Evolutionary conservation across 92 coral and sea anemone species (phyloP), one percentile per base, ranked within the genome.

Genomic region (Porites evermanni): DNA sequence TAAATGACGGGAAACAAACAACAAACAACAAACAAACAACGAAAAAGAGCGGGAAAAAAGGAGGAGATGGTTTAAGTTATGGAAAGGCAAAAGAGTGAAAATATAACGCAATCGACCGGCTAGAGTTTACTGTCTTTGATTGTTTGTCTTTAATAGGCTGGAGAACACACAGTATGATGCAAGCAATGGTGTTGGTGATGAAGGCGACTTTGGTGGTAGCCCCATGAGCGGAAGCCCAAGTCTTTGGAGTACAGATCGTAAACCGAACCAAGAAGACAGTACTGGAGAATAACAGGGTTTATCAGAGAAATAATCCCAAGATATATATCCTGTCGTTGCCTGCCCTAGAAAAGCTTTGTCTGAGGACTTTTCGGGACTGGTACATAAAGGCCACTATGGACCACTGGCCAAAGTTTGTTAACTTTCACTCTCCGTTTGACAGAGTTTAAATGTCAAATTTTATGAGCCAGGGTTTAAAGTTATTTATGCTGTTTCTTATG

Each of bases 151-250:
- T 83, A 17, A 11, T 69, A 95, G 98, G 78, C 92, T 95, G 72
- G 98, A 95, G 84, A 95, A 95, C 94, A 94, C 95, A 65, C 96
- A 93, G 80, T 95, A 93, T 75, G 98, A 95, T 24, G 79, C 96
- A 17, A 82, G 94, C 76, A 92, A 92, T 73, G 98, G 95, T 21
- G 89, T 87, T 63, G 91, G 95, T 17, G 98, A 95, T 52, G 96
- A 95, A 44, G 80, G 88, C n/a, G 96, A 91, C 29, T 91, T 92
- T 79, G 90, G 94, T 44, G 72, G 77, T 84, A 94, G 98, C 64
- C 98, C 98, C 3, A 77, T 94, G 89, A 85, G 91, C 64, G 90
- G 88, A 1, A 92, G 92, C 70, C 93, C 96, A 12, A 86, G 79
- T 58, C 91, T 92, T 58, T 95, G 98, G 98, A 82, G 88, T 24